These are phyloP conservation scores for Ageneiosus marmoratus DNA, from an alignment of 2,113 vertebrate genomes.

Conservation along the genomic window DNA sequence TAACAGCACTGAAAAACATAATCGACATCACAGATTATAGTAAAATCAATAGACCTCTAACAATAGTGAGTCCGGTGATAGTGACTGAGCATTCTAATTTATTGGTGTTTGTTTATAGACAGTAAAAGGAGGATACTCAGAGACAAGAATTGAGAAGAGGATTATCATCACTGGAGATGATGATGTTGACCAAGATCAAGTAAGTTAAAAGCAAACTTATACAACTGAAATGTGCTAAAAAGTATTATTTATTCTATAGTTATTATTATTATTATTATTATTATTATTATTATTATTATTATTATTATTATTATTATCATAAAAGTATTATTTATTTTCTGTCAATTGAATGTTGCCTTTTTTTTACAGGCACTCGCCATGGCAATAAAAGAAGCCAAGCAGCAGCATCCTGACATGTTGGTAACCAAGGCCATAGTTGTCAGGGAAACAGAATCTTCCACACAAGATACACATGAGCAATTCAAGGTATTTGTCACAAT, in stretches of 20 bases:
- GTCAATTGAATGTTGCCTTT: slow-evolving; percentile 29
- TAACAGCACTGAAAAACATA: slow-evolving; percentile 56
- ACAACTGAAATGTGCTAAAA: neutral
- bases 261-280: too few relatives aligned
- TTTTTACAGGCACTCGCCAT: slow-evolving; percentile 88
- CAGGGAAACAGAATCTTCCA: slow-evolving; percentile 96
- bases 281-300: too few relatives aligned
- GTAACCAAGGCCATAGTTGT: slow-evolving; percentile 99
- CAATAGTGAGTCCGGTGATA: neutral
- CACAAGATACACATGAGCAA: slow-evolving; percentile 84
- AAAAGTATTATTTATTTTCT: neutral
- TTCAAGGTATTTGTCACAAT: slow-evolving; percentile 78
- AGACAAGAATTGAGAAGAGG: slow-evolving; percentile 97
- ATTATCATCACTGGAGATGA: slow-evolving; percentile 99
- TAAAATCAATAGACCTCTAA: neutral
- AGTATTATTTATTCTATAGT: neutral
- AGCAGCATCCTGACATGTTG: slow-evolving; percentile 98
- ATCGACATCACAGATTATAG: neutral
- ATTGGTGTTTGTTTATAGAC: slow-evolving; percentile 74
- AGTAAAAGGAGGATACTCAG: slow-evolving; percentile 98
- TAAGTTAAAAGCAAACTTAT: slow-evolving; percentile 57
- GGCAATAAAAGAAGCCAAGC: slow-evolving; percentile 97
- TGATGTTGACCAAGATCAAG: slow-evolving; percentile 98
- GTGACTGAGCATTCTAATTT: neutral
- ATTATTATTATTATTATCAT: too few relatives aligned